These are phyloP conservation scores for Phodopus roborovskii DNA, from an alignment of 2,113 vertebrate genomes.

Conservation along the genomic window DNA sequence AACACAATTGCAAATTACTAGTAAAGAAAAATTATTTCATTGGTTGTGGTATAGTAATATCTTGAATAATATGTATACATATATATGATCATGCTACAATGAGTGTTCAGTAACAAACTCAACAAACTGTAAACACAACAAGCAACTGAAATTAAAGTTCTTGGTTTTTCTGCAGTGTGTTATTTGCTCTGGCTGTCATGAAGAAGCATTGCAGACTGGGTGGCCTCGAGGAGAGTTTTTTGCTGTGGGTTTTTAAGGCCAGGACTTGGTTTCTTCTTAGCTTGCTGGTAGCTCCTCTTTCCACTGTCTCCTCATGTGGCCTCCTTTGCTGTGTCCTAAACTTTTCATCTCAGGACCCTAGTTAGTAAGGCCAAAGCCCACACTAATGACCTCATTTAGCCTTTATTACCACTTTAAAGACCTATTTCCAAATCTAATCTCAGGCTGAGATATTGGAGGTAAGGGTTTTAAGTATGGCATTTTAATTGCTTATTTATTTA, in stretches of 20 bases:
- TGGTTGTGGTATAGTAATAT: not conserved
- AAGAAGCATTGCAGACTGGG: not conserved
- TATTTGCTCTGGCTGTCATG: not conserved
- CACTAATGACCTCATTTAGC: not conserved
- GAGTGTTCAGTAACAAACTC: not conserved
- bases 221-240: not conserved
- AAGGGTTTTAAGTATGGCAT: not conserved
- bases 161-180: not conserved
- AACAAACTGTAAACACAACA: slow-evolving; percentile 6
- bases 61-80: not conserved
- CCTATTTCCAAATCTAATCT: not conserved
- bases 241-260: not conserved
- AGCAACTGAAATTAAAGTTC: slow-evolving; percentile 21
- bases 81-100: not conserved
- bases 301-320: not conserved
- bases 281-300: not conserved
- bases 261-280: not conserved
- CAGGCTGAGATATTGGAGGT: not conserved
- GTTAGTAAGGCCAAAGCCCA: not conserved
- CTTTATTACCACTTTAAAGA: not conserved
- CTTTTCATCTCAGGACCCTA: not conserved
- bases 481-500: not conserved
- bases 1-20: not conserved
- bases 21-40: slow-evolving; percentile 31
- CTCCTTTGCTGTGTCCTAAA: not conserved